phyloP scores from a whole-genome alignment of 2,888 invertebrate genomes.

The Pogonocherus hispidulus region DNA sequence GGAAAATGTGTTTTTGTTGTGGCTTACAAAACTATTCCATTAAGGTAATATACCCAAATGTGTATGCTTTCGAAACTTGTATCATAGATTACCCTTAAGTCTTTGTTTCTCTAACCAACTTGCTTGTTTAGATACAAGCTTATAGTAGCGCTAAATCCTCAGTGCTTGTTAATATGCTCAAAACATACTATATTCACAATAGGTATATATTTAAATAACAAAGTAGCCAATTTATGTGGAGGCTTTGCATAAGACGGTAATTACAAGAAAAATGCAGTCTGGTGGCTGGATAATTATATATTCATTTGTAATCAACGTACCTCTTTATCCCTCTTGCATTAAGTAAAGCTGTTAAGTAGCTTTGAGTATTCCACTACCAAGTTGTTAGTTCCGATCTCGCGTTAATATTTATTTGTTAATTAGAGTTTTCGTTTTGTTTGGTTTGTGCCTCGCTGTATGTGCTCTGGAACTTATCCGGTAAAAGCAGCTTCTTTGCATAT shows the following conservation, averaged over 20 bases:
- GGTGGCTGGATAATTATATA: neutral
- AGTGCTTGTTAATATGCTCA: neutral
- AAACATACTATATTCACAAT: neutral
- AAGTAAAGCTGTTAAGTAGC: constrained; percentile 13
- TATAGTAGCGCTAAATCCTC: neutral
- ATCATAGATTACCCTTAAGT: neutral
- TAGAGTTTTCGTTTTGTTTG: constrained; percentile 30
- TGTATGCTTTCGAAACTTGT: neutral
- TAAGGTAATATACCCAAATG: too few species aligned
- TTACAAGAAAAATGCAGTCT: neutral
- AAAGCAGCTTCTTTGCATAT: constrained; percentile 50
- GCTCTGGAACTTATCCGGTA: constrained; percentile 12
- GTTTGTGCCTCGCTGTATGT: neutral
- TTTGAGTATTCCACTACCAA: constrained; percentile 16
- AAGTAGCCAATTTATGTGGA: neutral
- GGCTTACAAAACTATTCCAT: too few species aligned
- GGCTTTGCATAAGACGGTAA: neutral
- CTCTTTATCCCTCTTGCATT: neutral
- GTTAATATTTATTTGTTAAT: constrained; percentile 35
- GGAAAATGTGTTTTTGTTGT: too few species aligned
- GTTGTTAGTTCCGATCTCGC: constrained; percentile 15
- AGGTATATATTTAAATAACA: too few species aligned
- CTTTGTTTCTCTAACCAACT: neutral
- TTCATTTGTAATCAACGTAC: constrained; percentile 6
- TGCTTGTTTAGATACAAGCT: neutral